These are phyloP conservation scores for Tortrix viridana DNA, from an alignment of 2,888 invertebrate species.

Conservation along the genomic window DNA sequence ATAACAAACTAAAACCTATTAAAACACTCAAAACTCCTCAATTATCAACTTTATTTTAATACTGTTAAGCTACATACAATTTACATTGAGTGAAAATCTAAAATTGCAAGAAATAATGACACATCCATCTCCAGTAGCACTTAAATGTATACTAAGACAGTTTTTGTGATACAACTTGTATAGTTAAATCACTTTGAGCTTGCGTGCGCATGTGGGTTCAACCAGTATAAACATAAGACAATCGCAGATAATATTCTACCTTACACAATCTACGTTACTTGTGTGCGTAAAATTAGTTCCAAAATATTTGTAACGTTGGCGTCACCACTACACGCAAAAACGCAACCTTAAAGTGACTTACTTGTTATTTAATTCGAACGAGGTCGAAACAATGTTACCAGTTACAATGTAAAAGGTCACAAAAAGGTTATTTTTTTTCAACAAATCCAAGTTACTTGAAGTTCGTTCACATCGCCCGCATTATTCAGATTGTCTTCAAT, in stretches of 20 bases:
- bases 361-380: conserved; percentile 25
- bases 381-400: conserved; percentile 22
- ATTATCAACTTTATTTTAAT: background rate
- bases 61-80: background rate
- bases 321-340: too few species aligned
- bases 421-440: conserved; percentile 24
- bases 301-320: too few species aligned
- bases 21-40: background rate
- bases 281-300: too few species aligned
- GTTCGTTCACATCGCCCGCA: conserved; percentile 7
- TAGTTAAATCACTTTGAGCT: too few species aligned
- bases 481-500: background rate
- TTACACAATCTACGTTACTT: too few species aligned
- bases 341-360: background rate
- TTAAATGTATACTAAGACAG: conserved; percentile 31
- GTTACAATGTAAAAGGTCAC: conserved; percentile 14
- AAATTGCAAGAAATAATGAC: conserved; percentile 20
- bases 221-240: too few species aligned
- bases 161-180: conserved; percentile 24
- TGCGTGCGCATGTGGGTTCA: too few species aligned
- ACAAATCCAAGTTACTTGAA: conserved; percentile 1
- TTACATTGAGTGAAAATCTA: background rate
- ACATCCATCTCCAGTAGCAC: conserved; percentile 27
- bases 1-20: conserved; percentile 4
- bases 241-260: too few species aligned